Conservation (phyloP, 1,140 invertebrate species). For the Panagrolaimus sp. region DNA sequence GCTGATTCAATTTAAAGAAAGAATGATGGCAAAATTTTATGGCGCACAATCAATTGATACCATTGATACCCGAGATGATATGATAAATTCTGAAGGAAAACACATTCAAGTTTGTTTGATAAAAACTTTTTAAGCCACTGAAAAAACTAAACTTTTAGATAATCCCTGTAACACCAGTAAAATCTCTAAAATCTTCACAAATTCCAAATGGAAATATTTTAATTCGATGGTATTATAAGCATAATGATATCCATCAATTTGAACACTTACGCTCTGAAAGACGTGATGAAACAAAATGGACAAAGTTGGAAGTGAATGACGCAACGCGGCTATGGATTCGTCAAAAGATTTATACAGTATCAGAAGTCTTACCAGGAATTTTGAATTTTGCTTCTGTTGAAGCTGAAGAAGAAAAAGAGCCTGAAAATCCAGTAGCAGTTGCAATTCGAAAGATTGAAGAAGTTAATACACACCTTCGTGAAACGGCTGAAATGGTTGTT, state of each 20-base stretch:
- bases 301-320: constrained; percentile 68
- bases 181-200: constrained; percentile 21
- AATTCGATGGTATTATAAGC: constrained; percentile 65
- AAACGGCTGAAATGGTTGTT: constrained; percentile 29
- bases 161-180: constrained; percentile 36
- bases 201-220: constrained; percentile 21
- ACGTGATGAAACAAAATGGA: constrained; percentile 77
- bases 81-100: constrained; percentile 24
- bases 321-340: constrained; percentile 83
- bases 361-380: constrained; percentile 77
- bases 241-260: constrained; percentile 83
- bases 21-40: constrained; percentile 65
- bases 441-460: constrained; percentile 81
- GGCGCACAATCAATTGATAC: constrained; percentile 42
- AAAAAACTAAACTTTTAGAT: constrained; percentile 43
- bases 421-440: constrained; percentile 69
- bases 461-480: constrained; percentile 71
- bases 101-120: constrained; percentile 24
- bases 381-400: constrained; percentile 61
- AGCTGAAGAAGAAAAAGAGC: constrained; percentile 21
- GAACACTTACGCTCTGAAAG: constrained; percentile 76
- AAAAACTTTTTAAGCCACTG: background rate
- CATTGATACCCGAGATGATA: constrained; percentile 34
- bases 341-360: constrained; percentile 73
- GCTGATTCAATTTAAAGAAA: constrained; percentile 75